These are phyloP conservation scores for Polymixis lichenea DNA, from an alignment of 2,888 invertebrate genomes.

Conservation along the genomic window DNA sequence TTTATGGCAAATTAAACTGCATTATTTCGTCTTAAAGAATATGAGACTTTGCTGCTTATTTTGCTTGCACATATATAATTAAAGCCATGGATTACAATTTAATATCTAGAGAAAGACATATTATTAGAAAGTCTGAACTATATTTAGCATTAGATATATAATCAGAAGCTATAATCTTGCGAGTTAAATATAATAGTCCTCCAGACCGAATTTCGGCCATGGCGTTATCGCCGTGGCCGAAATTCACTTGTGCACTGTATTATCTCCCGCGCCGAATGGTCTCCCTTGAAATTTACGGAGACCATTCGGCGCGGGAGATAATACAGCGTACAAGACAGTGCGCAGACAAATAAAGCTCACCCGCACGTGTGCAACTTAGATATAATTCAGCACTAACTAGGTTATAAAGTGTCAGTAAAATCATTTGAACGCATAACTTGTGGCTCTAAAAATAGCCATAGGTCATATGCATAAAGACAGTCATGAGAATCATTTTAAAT, in stretches of 20 bases:
- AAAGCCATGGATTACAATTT: neutral
- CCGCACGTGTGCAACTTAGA: neutral
- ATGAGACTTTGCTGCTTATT: neutral
- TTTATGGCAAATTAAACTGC: neutral
- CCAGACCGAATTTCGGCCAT: no score
- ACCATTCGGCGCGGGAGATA: no score
- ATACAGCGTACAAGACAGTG: no score
- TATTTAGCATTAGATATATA: no score
- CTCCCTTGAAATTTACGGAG: no score
- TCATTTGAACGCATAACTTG: neutral
- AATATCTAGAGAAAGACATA: neutral
- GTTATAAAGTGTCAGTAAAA: neutral
- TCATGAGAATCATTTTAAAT: slow-evolving; percentile 46
- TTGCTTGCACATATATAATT: neutral
- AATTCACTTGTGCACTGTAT: no score
- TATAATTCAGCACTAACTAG: neutral
- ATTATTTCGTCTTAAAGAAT: neutral
- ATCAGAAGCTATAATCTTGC: no score
- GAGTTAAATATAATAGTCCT: no score
- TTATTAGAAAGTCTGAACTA: no score
- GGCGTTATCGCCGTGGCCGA: no score
- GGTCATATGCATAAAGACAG: neutral
- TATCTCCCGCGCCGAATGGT: no score
- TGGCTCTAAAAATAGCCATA: slow-evolving; percentile 18
- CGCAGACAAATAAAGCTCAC: no score